Conservation (phyloP, 2,797 vertebrate species). For the Enteromius fasciolatus region DNA sequence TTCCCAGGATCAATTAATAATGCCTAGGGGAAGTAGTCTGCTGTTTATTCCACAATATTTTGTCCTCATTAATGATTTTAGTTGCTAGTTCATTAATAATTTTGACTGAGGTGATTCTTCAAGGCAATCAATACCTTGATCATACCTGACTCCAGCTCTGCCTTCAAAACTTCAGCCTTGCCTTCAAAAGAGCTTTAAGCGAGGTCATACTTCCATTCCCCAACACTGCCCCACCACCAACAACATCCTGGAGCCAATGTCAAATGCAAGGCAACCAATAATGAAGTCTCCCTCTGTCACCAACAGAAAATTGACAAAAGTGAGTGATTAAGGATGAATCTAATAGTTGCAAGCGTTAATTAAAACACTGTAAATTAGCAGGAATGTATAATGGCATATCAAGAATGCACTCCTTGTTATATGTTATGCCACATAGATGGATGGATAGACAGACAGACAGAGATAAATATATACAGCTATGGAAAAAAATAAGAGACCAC, state of each 20-base stretch:
- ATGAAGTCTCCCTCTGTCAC: neutral
- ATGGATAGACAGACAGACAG: too few relatives aligned
- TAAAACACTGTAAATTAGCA: neutral
- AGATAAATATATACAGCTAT: too few relatives aligned
- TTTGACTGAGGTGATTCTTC: slow-evolving; percentile 70
- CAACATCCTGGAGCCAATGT: slow-evolving; percentile 23
- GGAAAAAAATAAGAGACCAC: too few relatives aligned
- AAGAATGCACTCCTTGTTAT: neutral
- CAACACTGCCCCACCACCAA: slow-evolving; percentile 17
- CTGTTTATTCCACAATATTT: slow-evolving; percentile 43
- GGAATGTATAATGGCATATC: slow-evolving; percentile 19
- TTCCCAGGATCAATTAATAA: slow-evolving; percentile 50
- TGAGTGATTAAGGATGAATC: neutral
- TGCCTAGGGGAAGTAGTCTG: slow-evolving; percentile 20
- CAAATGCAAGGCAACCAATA: neutral
- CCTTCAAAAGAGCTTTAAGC: slow-evolving; percentile 40
- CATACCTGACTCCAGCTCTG: slow-evolving; percentile 62
- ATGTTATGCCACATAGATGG: too few relatives aligned
- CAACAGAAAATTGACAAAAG: neutral
- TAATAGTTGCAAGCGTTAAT: neutral
- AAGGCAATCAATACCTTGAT: slow-evolving; percentile 67
- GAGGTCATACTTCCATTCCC: slow-evolving; percentile 29
- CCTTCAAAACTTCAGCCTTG: slow-evolving; percentile 55
- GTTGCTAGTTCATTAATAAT: slow-evolving; percentile 61
- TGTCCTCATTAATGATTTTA: slow-evolving; percentile 56